A percentile compares a stretch with the other conserved stretches of the same genome.
phyloP scores from a whole-genome alignment of 2,113 vertebrate genomes.

The Empidonax traillii region DNA sequence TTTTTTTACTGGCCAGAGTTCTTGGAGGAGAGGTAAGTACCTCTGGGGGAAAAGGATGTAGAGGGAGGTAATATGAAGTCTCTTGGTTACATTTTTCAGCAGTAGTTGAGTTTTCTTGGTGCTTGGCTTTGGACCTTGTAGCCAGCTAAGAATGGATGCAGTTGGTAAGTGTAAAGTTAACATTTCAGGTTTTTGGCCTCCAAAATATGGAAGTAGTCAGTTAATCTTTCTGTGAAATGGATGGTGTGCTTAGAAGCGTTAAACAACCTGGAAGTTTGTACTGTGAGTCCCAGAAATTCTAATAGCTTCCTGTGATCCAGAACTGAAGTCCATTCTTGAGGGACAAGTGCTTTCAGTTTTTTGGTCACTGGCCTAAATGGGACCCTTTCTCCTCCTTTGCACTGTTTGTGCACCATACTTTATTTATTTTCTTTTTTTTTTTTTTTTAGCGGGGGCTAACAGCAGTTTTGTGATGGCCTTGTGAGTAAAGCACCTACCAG shows the following conservation, averaged over 20 bases:
- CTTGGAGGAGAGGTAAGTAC: slow-evolving; percentile 95
- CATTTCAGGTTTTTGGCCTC: background rate
- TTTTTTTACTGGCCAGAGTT: slow-evolving; percentile 96
- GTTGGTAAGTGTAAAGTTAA: background rate
- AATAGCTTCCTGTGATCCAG: background rate
- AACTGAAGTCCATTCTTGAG: background rate
- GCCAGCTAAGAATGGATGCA: background rate
- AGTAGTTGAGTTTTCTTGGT: background rate
- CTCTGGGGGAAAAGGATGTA: background rate
- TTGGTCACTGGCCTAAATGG: background rate
- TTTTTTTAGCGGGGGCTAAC: background rate
- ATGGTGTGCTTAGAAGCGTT: background rate
- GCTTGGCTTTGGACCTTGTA: background rate
- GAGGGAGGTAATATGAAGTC: background rate
- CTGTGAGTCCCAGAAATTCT: background rate
- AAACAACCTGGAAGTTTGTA: background rate
- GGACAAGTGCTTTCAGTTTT: background rate
- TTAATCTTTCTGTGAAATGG: background rate
- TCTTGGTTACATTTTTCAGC: background rate
- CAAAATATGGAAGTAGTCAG: background rate
- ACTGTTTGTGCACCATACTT: background rate
- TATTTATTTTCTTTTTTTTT: background rate
- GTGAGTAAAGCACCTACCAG: background rate
- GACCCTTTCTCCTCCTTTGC: background rate
- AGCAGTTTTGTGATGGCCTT: background rate